Base-by-base conservation (phyloP, 2,113 vertebrate species). In the Cyanistes caeruleus region DNA sequence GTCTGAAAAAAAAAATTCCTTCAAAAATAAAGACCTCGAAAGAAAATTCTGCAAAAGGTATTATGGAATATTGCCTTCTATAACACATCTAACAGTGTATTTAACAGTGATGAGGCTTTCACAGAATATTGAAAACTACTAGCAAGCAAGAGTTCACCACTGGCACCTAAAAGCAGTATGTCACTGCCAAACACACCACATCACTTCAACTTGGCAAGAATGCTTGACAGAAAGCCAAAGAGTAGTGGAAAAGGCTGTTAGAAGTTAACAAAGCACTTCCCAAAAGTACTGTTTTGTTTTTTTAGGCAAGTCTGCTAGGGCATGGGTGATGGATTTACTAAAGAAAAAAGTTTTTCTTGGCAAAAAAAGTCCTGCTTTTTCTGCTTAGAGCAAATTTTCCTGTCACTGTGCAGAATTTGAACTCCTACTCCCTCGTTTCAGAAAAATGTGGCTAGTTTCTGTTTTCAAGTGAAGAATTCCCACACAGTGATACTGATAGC, bases 261-360 rank as follows among this genome's bases (percentile, higher is more conserved):
- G 65, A 97, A 96, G 88, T 96, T 97, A 97, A 95, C 96, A 96
- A 96, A 96, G 95, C 92, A 96, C 96, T 96, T 97, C 95, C 96
- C 96, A 93, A 96, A 96, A 96, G 96, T 93, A 96, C 92, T 86
- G 80, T 63, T 97, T 95, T 96, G 93, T 39, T 96, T 97, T 95
- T 96, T 86, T 96, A 95, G 80, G 96, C 96, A 92, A 96, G 88
- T 95, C 88, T 94, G 90, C 90, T 92, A 94, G 64, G 86, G 83
- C 83, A 96, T 41, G 92, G 96, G 80, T 94, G 95, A 97, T 89
- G 86, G 92, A 93, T 97, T 94, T 94, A 96, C 85, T 87, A 70
- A 90, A 92, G 86, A 84, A 96, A 94, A 90, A 96, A 92, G 88
- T 82, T 96, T 92, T 84, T 90, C 88, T 97, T 96, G 96, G 93